phyloP scores from a whole-genome alignment of 2,888 invertebrate species.

The Phania funesta region DNA sequence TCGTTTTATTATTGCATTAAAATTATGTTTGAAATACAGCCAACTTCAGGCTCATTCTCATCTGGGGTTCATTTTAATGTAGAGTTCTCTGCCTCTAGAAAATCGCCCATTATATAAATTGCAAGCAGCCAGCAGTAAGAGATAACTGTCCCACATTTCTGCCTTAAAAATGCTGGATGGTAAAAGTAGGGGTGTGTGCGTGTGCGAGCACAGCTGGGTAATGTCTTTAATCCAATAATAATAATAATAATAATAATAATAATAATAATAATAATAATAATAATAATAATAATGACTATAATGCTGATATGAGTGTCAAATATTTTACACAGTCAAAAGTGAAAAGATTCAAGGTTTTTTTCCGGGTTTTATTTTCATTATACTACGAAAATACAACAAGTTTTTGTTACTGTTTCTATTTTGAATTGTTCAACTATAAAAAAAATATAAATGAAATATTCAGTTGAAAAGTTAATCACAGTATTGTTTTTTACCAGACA shows the following conservation, averaged over 20 bases:
- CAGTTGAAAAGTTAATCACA: constrained; percentile 15
- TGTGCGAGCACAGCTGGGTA: background rate
- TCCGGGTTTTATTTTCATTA: background rate
- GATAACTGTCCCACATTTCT: too few relatives aligned
- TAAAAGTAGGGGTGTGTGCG: too few relatives aligned
- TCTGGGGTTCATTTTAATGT: too few relatives aligned
- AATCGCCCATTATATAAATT: too few relatives aligned
- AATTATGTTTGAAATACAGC: too few relatives aligned
- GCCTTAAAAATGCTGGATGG: too few relatives aligned
- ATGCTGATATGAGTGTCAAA: constrained; percentile 10
- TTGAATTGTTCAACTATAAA: background rate
- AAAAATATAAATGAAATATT: background rate
- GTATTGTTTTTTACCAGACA: constrained; percentile 33
- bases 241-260: background rate
- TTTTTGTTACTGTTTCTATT: too few relatives aligned
- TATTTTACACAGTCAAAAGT: background rate
- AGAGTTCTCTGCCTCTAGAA: too few relatives aligned
- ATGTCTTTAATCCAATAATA: background rate
- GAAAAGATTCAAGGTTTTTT: constrained; percentile 5
- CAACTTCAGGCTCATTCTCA: too few relatives aligned
- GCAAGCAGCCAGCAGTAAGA: too few relatives aligned
- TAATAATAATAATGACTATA: background rate
- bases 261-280: constrained; percentile 9
- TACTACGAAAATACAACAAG: background rate
- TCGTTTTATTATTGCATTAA: too few relatives aligned